A percentile compares a stretch with the other conserved stretches of the same genome.
Evolutionary conservation across 2,888 invertebrate genomes (phyloP).

Genomic region (Myopa testacea): DNA sequence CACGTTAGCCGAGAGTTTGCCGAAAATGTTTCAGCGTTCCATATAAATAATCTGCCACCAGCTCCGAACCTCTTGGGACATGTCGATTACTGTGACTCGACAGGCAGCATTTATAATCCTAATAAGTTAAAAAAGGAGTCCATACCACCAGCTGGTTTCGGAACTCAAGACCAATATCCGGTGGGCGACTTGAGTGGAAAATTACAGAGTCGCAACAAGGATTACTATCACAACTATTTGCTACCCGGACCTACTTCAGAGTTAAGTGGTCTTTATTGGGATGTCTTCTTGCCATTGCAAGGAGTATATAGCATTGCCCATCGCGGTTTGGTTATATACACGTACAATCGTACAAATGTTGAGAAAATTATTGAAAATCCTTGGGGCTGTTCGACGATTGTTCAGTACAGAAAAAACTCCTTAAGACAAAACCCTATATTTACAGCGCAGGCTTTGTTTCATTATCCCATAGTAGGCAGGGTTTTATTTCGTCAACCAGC

Average conservation of each 20-base stretch:
- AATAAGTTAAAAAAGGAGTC: slow-evolving; percentile 71
- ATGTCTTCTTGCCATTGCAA: slow-evolving; percentile 85
- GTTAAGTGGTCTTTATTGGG: slow-evolving; percentile 82
- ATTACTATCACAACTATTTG: slow-evolving; percentile 76
- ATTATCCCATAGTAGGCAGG: slow-evolving; percentile 89
- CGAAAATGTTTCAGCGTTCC: slow-evolving; percentile 78
- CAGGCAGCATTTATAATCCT: slow-evolving; percentile 84
- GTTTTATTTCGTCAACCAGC: slow-evolving; percentile 84
- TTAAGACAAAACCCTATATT: slow-evolving; percentile 78
- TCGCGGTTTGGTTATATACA: slow-evolving; percentile 73
- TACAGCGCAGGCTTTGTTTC: slow-evolving; percentile 84
- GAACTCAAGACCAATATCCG: slow-evolving; percentile 85
- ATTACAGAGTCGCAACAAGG: slow-evolving; percentile 78
- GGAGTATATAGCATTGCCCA: slow-evolving; percentile 84
- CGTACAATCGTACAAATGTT: slow-evolving; percentile 59
- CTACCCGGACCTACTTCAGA: slow-evolving; percentile 78
- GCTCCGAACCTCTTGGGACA: slow-evolving; percentile 70
- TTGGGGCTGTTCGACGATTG: slow-evolving; percentile 74
- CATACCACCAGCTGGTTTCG: slow-evolving; percentile 79
- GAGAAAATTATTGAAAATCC: slow-evolving; percentile 60
- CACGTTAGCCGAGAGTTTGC: slow-evolving; percentile 79
- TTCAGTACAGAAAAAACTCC: slow-evolving; percentile 74
- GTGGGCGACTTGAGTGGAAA: slow-evolving; percentile 92
- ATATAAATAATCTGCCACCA: slow-evolving; percentile 79
- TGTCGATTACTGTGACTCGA: slow-evolving; percentile 74